Conservation (phyloP, 2,888 invertebrate species). For the Diplolepis rosae region DNA sequence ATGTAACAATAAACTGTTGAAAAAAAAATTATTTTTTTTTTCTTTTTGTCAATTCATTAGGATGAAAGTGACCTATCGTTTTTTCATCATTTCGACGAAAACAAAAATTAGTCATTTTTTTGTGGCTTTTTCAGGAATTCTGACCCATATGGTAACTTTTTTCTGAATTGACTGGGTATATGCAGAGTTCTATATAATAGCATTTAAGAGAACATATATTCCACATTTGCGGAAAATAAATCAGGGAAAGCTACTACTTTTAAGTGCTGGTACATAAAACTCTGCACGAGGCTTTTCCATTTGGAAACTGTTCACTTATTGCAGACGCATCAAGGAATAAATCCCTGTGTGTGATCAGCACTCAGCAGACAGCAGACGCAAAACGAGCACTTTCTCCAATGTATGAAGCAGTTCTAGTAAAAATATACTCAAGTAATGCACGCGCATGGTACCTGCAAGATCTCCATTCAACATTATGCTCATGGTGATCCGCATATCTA, state of each 20-base stretch:
- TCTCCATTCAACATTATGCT: slow-evolving; percentile 19
- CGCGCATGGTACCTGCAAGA: slow-evolving; percentile 41
- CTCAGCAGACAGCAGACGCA: slow-evolving; percentile 5
- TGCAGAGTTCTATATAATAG: too few species aligned
- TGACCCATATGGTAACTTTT: too few species aligned
- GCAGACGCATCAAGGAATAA: slow-evolving; percentile 1
- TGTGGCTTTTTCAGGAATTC: too few species aligned
- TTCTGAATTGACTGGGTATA: too few species aligned
- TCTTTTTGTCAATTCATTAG: too few species aligned
- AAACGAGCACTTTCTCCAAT: slow-evolving; percentile 41
- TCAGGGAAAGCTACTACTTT: background rate
- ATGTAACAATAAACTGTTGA: too few species aligned
- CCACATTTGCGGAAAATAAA: background rate
- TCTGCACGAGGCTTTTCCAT: slow-evolving; percentile 20
- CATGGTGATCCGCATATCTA: slow-evolving; percentile 43
- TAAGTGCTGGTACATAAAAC: slow-evolving; percentile 8
- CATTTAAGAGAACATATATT: too few species aligned
- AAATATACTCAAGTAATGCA: slow-evolving; percentile 44
- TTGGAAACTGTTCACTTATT: slow-evolving; percentile 14
- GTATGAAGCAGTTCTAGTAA: slow-evolving; percentile 27
- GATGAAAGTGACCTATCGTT: too few species aligned
- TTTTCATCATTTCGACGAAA: too few species aligned
- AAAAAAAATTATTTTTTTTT: too few species aligned
- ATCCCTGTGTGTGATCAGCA: slow-evolving; percentile 14
- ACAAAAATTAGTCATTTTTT: too few species aligned